Evolutionary conservation across 2,888 invertebrate genomes (phyloP), one percentile per base, ranked within the genome.

Genomic region (Diadegma fenestrale): DNA sequence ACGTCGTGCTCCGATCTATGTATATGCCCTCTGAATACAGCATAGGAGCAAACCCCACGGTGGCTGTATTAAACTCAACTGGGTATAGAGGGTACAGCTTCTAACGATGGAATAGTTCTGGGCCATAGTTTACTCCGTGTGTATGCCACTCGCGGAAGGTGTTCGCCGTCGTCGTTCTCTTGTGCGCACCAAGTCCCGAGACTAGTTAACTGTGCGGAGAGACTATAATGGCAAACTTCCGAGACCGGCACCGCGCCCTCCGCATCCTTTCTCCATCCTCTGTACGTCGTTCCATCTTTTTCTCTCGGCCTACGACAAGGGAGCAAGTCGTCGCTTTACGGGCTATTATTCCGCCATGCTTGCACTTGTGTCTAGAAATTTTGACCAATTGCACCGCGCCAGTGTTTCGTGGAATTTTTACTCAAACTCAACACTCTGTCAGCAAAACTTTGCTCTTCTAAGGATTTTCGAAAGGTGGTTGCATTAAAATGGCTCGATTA

Each of bases 161-260:
- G 72, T 86, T 80, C 80, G 26, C 78, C 71, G 78, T 48, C 64
- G 58, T 58, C 48, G 63, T 63, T 75, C 79, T 79, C 69, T 79
- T 69, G 79, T 78, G 78, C 61, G 66, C 83, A 30, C 64, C 51
- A 43, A 76, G 54, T 66, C 76, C 83, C 72, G 78, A 66, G 84
- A 81, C 84, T 86, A 81, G 86, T 84, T 84, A 84, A 84, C 80
- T 71, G 80, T 30, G 87, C 89, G 88, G 87, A 87, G 82, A 88
- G 89, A 90, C 89, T 89, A 91, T 91, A 91, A 92, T 90, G 87
- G 89, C 89, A 89, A 92, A 89, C 90, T 92, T 90, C 88, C 87
- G 88, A 88, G 90, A 89, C 89, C 88, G 87, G 8, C 37, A 19
- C 43, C 19, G 41, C 54, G 51, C 51, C 7, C 33, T 48, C 43